Conservation (phyloP, 2,888 invertebrate species). For the Perizoma affinitatum region DNA sequence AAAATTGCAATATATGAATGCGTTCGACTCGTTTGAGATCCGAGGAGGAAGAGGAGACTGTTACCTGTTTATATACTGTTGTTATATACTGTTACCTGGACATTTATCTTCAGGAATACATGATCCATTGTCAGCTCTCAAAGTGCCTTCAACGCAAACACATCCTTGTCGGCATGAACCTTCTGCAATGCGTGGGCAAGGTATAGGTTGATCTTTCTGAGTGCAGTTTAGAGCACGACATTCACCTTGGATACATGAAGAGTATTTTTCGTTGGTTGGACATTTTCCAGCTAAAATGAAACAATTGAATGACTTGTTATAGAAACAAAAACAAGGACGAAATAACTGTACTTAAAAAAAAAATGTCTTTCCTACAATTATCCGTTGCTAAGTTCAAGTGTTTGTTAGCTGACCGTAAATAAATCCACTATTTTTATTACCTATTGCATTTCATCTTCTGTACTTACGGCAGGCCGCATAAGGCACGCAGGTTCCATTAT, state of each 20-base stretch:
- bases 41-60: too few species aligned
- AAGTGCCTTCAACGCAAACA: constrained; percentile 35
- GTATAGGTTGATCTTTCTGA: constrained; percentile 32
- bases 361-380: too few species aligned
- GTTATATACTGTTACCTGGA: too few species aligned
- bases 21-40: too few species aligned
- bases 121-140: constrained; percentile 27
- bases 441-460: not conserved
- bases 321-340: too few species aligned
- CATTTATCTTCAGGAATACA: constrained; percentile 35
- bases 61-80: too few species aligned
- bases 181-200: constrained; percentile 27
- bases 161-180: constrained; percentile 33
- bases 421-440: too few species aligned
- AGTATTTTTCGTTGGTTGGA: constrained; percentile 40
- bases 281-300: constrained; percentile 40
- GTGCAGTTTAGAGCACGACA: constrained; percentile 43
- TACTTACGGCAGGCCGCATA: constrained; percentile 50
- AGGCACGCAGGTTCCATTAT: constrained; percentile 53
- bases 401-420: too few species aligned
- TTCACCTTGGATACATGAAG: constrained; percentile 38
- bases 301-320: not conserved
- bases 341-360: too few species aligned
- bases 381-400: too few species aligned
- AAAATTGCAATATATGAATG: too few species aligned